These are phyloP conservation scores for Oreochromis niloticus DNA, from an alignment of 2,113 vertebrate genomes.

Conservation along the genomic window DNA sequence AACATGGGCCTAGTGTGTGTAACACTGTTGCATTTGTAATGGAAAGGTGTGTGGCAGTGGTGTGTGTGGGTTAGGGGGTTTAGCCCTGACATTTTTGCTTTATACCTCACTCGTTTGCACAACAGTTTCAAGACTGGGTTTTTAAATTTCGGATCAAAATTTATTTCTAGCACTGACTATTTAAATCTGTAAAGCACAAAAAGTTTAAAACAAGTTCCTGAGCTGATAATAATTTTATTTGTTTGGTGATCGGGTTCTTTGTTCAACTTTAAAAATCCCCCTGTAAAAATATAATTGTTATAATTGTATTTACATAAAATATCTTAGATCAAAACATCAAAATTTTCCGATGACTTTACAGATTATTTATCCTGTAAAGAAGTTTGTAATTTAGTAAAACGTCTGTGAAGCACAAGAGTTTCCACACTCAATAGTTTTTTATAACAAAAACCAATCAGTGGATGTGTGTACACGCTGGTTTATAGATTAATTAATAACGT, in stretches of 20 bases:
- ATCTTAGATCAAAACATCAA: neutral
- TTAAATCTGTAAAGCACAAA: neutral
- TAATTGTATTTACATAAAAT: neutral
- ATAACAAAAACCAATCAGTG: neutral
- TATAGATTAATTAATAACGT: neutral
- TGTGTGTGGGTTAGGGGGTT: neutral
- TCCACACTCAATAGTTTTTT: neutral
- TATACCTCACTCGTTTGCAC: neutral
- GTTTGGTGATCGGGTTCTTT: neutral
- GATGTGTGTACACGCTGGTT: neutral
- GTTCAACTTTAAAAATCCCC: neutral
- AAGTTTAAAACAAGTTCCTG: neutral
- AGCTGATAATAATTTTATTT: neutral
- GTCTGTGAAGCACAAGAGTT: neutral
- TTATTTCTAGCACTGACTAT: neutral
- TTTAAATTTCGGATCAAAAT: neutral
- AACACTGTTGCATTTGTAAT: neutral
- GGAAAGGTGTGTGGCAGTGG: neutral
- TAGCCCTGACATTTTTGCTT: neutral
- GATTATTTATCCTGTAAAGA: neutral
- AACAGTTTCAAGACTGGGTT: neutral
- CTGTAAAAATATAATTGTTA: neutral
- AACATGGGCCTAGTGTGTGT: neutral
- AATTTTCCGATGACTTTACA: neutral
- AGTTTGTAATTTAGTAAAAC: neutral